Conservation (phyloP, 2,888 invertebrate genomes). For the Parnassius orleans region DNA sequence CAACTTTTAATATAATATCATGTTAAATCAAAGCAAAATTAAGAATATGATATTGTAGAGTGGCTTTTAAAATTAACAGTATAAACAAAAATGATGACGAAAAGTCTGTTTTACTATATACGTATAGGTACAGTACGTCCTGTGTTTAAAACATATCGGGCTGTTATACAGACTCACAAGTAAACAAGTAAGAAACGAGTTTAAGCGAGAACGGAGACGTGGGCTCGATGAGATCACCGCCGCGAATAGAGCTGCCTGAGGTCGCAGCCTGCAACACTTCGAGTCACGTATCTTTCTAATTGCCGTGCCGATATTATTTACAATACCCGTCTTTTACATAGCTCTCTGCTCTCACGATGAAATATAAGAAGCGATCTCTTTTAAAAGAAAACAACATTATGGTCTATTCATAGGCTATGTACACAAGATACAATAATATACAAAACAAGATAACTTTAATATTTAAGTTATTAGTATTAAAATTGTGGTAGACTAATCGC, state of each 20-base stretch:
- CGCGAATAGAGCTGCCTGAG: conserved; percentile 66
- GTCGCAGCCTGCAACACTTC: conserved; percentile 71
- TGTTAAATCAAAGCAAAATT: too few species aligned
- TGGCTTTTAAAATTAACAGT: neutral
- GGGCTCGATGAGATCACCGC: conserved; percentile 74
- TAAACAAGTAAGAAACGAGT: conserved; percentile 78
- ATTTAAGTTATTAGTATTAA: too few species aligned
- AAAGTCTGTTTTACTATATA: conserved; percentile 47
- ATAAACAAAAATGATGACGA: conserved; percentile 50
- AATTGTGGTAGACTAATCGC: too few species aligned
- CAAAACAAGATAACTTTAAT: too few species aligned
- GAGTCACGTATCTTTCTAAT: conserved; percentile 72
- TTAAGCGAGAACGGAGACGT: conserved; percentile 75
- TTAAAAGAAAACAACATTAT: conserved; percentile 13
- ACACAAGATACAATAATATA: too few species aligned
- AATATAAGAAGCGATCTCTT: conserved; percentile 40
- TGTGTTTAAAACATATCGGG: conserved; percentile 61
- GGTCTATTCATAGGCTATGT: neutral
- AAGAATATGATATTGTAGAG: too few species aligned
- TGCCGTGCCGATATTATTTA: conserved; percentile 63
- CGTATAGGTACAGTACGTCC: conserved; percentile 49
- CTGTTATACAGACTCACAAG: conserved; percentile 64
- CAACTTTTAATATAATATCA: too few species aligned
- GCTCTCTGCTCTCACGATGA: conserved; percentile 31
- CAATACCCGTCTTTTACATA: conserved; percentile 48